These are phyloP conservation scores for Lycophotia porphyrea DNA, from an alignment of 2,888 invertebrate species.

Conservation along the genomic window DNA sequence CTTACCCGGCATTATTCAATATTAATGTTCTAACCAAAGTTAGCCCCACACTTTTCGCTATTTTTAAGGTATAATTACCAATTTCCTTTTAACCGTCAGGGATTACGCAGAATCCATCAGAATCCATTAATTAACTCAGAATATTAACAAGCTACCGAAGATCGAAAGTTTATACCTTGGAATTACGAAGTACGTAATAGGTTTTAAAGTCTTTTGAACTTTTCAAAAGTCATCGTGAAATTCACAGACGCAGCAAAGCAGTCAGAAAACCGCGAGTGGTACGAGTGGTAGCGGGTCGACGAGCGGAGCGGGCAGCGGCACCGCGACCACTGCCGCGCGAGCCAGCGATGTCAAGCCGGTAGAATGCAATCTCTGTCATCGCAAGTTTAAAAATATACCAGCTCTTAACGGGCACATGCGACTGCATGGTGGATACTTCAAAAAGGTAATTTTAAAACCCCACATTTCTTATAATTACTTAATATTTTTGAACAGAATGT, in stretches of 20 bases:
- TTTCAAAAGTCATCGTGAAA: slow-evolving; percentile 83
- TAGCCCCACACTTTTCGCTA: slow-evolving; percentile 58
- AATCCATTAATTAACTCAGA: slow-evolving; percentile 88
- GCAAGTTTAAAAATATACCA: slow-evolving; percentile 99
- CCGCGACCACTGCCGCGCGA: slow-evolving; percentile 73
- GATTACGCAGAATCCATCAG: slow-evolving; percentile 85
- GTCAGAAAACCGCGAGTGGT: slow-evolving; percentile 80
- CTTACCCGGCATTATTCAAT: slow-evolving; percentile 38
- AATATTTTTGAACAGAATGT: background rate
- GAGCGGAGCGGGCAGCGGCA: slow-evolving; percentile 72
- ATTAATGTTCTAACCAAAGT: slow-evolving; percentile 34
- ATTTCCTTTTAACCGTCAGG: slow-evolving; percentile 78
- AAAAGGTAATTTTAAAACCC: slow-evolving; percentile 92
- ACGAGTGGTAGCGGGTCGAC: slow-evolving; percentile 75
- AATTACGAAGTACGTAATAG: slow-evolving; percentile 87
- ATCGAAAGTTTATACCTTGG: slow-evolving; percentile 86
- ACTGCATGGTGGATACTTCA: slow-evolving; percentile 98
- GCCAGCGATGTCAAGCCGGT: slow-evolving; percentile 95
- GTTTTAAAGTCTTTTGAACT: slow-evolving; percentile 86
- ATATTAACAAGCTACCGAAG: slow-evolving; percentile 86
- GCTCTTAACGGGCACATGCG: slow-evolving; percentile 99
- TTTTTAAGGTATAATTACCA: slow-evolving; percentile 81
- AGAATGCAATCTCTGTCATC: slow-evolving; percentile 98
- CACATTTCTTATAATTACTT: background rate
- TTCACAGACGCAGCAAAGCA: slow-evolving; percentile 85